phyloP scores from a whole-genome alignment of 1,140 invertebrate species.

The Riptortus pedestris region DNA sequence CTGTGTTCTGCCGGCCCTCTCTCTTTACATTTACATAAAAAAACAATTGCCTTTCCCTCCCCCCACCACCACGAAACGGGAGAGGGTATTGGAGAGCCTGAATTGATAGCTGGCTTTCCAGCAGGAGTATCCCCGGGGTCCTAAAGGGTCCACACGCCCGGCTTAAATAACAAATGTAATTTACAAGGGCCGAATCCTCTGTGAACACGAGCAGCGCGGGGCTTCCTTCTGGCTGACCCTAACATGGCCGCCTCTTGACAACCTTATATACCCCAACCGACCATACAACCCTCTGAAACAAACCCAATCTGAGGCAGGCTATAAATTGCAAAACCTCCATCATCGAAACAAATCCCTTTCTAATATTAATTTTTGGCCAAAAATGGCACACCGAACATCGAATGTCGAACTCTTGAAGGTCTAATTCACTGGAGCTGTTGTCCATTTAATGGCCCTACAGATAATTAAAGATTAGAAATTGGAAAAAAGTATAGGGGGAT shows the following conservation, averaged over 20 bases:
- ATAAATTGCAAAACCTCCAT: too few species aligned
- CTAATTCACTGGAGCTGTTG: too few species aligned
- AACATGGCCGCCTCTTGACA: too few species aligned
- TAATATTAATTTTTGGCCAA: too few species aligned
- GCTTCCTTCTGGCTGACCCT: background rate
- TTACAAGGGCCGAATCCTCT: background rate
- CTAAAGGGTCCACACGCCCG: background rate
- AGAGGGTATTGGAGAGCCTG: slow-evolving; percentile 2
- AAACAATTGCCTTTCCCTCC: background rate
- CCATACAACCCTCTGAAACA: background rate
- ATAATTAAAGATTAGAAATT: too few species aligned
- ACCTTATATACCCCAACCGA: background rate
- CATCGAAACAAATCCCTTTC: too few species aligned
- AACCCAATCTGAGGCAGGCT: too few species aligned
- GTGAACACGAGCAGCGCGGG: background rate
- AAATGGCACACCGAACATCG: too few species aligned
- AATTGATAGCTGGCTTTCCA: background rate
- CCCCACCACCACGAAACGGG: too few species aligned
- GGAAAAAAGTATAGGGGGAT: too few species aligned
- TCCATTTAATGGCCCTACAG: too few species aligned
- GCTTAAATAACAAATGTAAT: slow-evolving; percentile 22
- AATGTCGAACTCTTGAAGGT: too few species aligned
- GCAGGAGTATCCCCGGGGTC: background rate
- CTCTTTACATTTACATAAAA: slow-evolving; percentile 7
- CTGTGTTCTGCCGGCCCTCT: background rate